These are phyloP conservation scores for Helicoverpa zea DNA, from an alignment of 1,140 invertebrate genomes.

Conservation along the genomic window DNA sequence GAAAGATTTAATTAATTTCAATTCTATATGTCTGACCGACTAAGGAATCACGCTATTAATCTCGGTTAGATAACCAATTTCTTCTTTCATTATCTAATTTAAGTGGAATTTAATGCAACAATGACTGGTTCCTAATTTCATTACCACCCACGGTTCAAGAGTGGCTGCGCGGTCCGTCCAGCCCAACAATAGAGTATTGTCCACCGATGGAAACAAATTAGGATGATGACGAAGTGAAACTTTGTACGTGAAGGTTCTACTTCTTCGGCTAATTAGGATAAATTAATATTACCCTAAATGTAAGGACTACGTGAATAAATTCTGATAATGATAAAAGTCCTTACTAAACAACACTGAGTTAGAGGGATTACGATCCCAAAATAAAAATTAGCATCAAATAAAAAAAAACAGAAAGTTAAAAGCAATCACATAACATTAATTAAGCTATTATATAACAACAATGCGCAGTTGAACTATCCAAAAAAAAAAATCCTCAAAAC, in stretches of 20 bases:
- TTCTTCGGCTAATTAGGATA: slow-evolving; percentile 39
- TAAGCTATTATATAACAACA: background rate
- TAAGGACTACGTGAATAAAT: background rate
- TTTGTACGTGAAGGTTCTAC: slow-evolving; percentile 30
- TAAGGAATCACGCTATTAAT: slow-evolving; percentile 60
- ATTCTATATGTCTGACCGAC: slow-evolving; percentile 14
- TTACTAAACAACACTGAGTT: no score
- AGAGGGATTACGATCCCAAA: no score
- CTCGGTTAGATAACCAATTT: slow-evolving; percentile 65
- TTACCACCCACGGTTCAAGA: slow-evolving; percentile 75
- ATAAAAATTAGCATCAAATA: no score
- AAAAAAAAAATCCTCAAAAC: background rate
- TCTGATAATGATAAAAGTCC: background rate
- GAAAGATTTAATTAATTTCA: slow-evolving; percentile 31
- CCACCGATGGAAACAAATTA: slow-evolving; percentile 75
- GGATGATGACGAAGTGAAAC: slow-evolving; percentile 64
- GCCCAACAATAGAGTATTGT: slow-evolving; percentile 73
- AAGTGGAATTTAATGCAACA: slow-evolving; percentile 77
- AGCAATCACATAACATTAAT: no score
- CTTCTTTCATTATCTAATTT: slow-evolving; percentile 73
- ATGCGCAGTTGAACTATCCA: background rate
- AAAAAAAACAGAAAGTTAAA: no score
- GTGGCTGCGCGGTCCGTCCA: slow-evolving; percentile 52
- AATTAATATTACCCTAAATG: slow-evolving; percentile 3
- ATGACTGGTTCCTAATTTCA: slow-evolving; percentile 79